Conservation (phyloP, 2,113 vertebrate species). For the Irena cyanogastra region DNA sequence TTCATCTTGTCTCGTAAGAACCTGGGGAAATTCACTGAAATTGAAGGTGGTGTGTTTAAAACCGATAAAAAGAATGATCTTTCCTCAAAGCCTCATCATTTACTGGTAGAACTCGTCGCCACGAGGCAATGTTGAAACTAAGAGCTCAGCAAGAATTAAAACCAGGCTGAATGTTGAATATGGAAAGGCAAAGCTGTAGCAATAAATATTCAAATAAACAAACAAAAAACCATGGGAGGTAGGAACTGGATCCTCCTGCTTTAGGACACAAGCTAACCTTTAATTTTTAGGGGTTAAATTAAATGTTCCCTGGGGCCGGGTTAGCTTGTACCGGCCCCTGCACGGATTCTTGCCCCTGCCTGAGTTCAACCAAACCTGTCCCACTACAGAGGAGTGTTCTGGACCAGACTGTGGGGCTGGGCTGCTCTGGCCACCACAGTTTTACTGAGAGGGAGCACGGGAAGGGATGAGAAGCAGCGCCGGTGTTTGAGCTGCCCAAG, state of each 20-base stretch:
- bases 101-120: not conserved
- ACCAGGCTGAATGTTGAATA: not conserved
- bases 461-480: not conserved
- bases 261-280: not conserved
- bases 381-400: not conserved
- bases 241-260: not conserved
- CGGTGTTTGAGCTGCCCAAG: not conserved
- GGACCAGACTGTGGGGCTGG: not conserved
- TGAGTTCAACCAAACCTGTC: not conserved
- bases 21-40: slow-evolving; percentile 39
- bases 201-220: slow-evolving; percentile 25
- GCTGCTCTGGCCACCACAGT: not conserved
- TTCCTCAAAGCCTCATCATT: slow-evolving; percentile 30
- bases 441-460: not conserved
- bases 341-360: not conserved
- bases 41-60: slow-evolving; percentile 37
- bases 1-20: slow-evolving; percentile 15
- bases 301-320: not conserved
- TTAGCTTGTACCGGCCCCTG: not conserved
- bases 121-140: slow-evolving; percentile 26
- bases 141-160: slow-evolving; percentile 49
- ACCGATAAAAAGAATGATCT: slow-evolving; percentile 25
- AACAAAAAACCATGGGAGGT: not conserved
- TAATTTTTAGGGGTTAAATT: not conserved
- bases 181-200: not conserved